These are phyloP conservation scores for Neosilurus mollespiculum DNA, from an alignment of 2,797 vertebrate species.

Conservation along the genomic window DNA sequence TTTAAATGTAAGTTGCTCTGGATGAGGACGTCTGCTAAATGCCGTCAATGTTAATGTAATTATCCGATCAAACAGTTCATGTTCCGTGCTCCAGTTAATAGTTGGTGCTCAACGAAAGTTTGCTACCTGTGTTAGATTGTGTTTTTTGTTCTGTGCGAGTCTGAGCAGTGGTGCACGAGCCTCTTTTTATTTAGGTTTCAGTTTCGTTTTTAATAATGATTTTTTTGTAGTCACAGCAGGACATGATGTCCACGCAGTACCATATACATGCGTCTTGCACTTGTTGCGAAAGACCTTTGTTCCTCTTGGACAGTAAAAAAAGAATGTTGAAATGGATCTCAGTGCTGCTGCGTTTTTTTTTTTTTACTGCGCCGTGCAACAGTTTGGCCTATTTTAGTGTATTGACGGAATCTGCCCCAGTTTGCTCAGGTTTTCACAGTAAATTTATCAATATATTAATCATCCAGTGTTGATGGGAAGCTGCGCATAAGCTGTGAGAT, in stretches of 20 bases:
- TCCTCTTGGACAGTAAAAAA: conserved; percentile 24
- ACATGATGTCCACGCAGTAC: neutral
- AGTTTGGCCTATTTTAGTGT: neutral
- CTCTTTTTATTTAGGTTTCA: no score
- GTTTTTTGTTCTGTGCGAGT: no score
- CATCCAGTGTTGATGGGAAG: neutral
- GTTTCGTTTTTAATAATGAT: no score
- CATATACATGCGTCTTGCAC: neutral
- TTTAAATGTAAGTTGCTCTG: no score
- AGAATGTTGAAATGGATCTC: conserved; percentile 15
- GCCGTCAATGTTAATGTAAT: no score
- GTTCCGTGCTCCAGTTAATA: no score
- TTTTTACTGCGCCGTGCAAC: neutral
- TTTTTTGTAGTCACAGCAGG: no score
- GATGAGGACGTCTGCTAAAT: no score
- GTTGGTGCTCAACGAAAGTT: no score
- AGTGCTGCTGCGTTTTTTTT: neutral
- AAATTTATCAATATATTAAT: neutral
- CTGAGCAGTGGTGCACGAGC: no score
- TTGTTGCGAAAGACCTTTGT: conserved; percentile 31
- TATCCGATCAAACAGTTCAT: no score
- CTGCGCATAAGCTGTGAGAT: neutral
- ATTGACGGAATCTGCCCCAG: neutral
- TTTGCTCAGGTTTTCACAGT: neutral
- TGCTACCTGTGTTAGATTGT: no score